Conservation (phyloP, 1,140 invertebrate species). For the Hypothenemus hampei region DNA sequence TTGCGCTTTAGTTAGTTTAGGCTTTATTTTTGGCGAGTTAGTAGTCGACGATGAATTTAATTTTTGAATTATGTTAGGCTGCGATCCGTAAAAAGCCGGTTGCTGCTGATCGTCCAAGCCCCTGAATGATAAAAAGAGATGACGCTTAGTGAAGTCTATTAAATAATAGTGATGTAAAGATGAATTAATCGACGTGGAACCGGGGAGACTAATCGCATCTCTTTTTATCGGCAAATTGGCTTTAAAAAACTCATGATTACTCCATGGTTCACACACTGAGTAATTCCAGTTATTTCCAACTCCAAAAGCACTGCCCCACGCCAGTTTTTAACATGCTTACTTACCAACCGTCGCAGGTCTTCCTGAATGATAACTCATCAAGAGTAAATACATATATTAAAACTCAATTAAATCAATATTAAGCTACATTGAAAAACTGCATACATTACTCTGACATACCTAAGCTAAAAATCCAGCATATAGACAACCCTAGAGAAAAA, state of each 20-base stretch:
- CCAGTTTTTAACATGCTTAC: slow-evolving; percentile 2
- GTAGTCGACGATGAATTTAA: slow-evolving; percentile 38
- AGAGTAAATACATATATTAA: too few species aligned
- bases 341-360: too few species aligned
- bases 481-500: slow-evolving; percentile 36
- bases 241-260: neutral
- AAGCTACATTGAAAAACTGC: slow-evolving; percentile 4
- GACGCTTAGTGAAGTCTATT: neutral
- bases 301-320: too few species aligned
- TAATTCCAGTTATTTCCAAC: neutral
- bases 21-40: slow-evolving; percentile 42
- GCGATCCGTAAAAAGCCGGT: slow-evolving; percentile 43
- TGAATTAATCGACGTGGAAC: slow-evolving; percentile 2
- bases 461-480: slow-evolving; percentile 36
- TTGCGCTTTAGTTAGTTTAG: slow-evolving; percentile 45
- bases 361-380: too few species aligned
- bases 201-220: slow-evolving; percentile 19
- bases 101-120: slow-evolving; percentile 29
- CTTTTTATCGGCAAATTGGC: slow-evolving; percentile 15
- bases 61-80: slow-evolving; percentile 46
- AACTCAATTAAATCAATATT: slow-evolving; percentile 2
- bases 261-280: too few species aligned
- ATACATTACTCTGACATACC: slow-evolving; percentile 19
- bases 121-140: slow-evolving; percentile 35
- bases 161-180: too few species aligned